A percentile compares a stretch with the other conserved stretches of the same genome.
Conservation (phyloP, 2,797 vertebrate genomes). For the Micropoecilia bifurca region DNA sequence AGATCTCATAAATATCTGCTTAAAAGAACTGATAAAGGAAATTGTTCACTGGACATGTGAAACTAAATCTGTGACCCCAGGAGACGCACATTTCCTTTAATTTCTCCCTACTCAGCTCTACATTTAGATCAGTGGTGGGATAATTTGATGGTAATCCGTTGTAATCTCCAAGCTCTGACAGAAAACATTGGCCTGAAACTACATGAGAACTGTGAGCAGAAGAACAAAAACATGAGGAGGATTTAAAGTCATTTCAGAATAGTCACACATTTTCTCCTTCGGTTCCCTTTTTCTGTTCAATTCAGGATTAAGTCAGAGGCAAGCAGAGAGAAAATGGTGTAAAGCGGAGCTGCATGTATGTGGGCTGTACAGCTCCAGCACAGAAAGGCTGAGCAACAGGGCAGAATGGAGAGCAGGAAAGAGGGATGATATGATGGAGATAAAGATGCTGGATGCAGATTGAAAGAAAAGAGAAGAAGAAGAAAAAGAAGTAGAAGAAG, state of each 20-base stretch:
- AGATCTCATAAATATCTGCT: background rate
- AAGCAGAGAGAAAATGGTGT: constrained; percentile 1
- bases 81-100: background rate
- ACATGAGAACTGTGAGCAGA: background rate
- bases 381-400: constrained; percentile 60
- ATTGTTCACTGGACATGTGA: background rate
- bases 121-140: background rate
- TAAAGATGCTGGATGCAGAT: constrained; percentile 50
- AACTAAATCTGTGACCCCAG: background rate
- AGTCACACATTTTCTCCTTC: constrained; percentile 13
- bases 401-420: constrained; percentile 34
- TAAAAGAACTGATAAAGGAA: background rate
- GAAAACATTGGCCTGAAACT: constrained; percentile 23
- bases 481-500: background rate
- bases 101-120: background rate
- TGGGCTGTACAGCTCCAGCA: constrained; percentile 43
- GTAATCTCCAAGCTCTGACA: background rate
- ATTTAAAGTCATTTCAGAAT: constrained; percentile 11
- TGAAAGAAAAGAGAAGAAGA: constrained; percentile 3
- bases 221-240: constrained; percentile 5
- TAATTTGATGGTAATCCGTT: constrained; percentile 1
- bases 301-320: background rate
- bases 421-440: constrained; percentile 46
- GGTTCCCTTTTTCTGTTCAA: constrained; percentile 16
- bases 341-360: constrained; percentile 21